Evolutionary conservation across 2,797 vertebrate genomes (phyloP), one percentile per base, ranked within the genome.

Genomic region (Valencia hispanica): DNA sequence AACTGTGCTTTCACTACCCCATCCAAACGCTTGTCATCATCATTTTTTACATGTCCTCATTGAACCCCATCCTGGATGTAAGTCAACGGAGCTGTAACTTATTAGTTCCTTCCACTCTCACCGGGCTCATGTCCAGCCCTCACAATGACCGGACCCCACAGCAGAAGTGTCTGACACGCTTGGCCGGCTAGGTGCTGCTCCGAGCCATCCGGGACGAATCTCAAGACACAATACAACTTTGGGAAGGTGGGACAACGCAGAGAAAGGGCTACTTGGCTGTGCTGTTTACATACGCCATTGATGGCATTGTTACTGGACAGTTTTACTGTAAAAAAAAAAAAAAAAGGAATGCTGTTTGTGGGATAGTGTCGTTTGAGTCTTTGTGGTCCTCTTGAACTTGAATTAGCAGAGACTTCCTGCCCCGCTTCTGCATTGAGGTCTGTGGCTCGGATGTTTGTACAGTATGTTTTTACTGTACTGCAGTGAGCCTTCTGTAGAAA

Each of bases 41-140:
- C 79, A 89, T 89, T 83, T 73, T 78, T 78, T 68, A 25, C 70
- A 53, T 48, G 69, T 88, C 82, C 84, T 73, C 72, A 74, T 45
- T 88, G 80, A 88, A 81, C 73, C 45, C 71, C 34, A 34, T 75
- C 66, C 78, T 91, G 84, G 81, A 84, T 76, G 74, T 63, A 48
- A 89, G 81, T 88, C 88, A 84, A 84, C 80, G 76, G n/a, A 39
- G 69, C 85, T 80, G 77, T 90, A 90, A 94, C 86, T 85, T 90
- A 93, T 93, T 92, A 90, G 87, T 94, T 94, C 93, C 93, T 94
- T 94, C 92, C 93, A 90, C 85, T 77, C 83, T 81, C 70, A 72
- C 79, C 34, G 85, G 91, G 91, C 92, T 77, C 45, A 36, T 34
- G 5, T 91, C 89, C 91, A 93, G 74, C 45, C 65, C 65, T 48